These are phyloP conservation scores for Macheiramphus alcinus DNA, from an alignment of 2,113 vertebrate species.

Conservation along the genomic window DNA sequence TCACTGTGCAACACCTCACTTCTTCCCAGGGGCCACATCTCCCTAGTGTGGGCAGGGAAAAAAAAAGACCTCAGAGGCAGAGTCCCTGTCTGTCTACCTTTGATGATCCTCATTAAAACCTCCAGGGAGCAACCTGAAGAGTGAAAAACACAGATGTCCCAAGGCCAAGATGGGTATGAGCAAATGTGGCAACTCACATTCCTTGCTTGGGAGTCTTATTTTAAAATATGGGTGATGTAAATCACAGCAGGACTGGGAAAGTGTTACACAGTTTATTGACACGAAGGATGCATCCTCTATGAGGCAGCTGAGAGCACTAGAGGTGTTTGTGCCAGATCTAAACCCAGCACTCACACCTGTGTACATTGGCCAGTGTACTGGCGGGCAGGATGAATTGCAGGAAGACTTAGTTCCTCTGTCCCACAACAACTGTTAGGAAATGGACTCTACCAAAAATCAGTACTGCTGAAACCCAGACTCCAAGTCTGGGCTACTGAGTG, in stretches of 20 bases:
- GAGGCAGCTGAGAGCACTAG: neutral
- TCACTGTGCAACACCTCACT: neutral
- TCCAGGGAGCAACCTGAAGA: neutral
- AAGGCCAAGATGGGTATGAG: neutral
- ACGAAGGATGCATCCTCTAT: rapidly evolving
- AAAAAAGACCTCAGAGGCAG: neutral
- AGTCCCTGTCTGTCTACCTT: neutral
- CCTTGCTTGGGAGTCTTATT: neutral
- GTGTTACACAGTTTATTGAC: neutral
- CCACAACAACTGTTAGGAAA: neutral
- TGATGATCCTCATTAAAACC: neutral
- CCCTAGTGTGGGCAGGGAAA: neutral
- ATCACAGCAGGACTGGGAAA: neutral
- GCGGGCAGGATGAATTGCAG: neutral
- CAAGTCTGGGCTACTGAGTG: neutral
- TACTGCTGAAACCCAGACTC: neutral
- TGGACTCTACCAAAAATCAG: neutral
- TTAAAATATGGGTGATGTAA: neutral
- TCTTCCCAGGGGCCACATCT: neutral
- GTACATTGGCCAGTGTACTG: neutral
- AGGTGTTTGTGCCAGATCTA: neutral
- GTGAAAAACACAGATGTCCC: neutral
- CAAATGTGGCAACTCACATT: neutral
- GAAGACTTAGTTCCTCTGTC: neutral
- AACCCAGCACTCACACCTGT: neutral